phyloP scores from a whole-genome alignment of 2,797 vertebrate genomes.

The Pseudochromis fuscus region DNA sequence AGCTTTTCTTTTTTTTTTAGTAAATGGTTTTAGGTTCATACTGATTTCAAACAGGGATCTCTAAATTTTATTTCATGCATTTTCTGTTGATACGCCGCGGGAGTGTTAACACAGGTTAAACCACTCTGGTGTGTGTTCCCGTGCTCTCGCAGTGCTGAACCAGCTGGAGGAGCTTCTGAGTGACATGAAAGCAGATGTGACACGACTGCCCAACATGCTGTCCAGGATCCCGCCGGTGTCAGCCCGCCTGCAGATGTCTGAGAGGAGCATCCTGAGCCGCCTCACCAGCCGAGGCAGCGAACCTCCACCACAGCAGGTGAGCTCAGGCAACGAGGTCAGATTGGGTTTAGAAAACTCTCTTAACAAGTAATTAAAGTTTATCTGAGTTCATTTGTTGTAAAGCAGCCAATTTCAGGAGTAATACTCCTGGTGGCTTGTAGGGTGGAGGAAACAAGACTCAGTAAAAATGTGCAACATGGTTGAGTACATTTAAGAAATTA shows the following conservation, averaged over 20 bases:
- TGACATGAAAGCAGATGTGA: conserved; percentile 99
- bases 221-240: conserved; percentile 96
- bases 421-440: neutral
- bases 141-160: conserved; percentile 90
- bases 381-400: neutral
- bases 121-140: neutral
- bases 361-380: too few species aligned
- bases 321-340: neutral
- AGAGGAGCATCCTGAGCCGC: conserved; percentile 96
- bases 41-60: conserved; percentile 6
- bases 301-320: conserved; percentile 91
- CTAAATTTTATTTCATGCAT: conserved; percentile 11
- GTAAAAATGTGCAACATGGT: conserved; percentile 11
- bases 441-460: conserved; percentile 1
- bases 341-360: neutral
- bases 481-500: conserved; percentile 22
- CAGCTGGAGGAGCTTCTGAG: conserved; percentile 98
- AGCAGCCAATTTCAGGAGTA: neutral
- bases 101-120: neutral
- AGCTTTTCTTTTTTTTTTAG: neutral
- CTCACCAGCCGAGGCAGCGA: conserved; percentile 94
- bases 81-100: neutral
- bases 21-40: conserved; percentile 14
- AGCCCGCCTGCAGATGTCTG: conserved; percentile 96
- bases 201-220: conserved; percentile 96